phyloP scores from a whole-genome alignment of 1,140 invertebrate species.

The Drosophila tsacasi region DNA sequence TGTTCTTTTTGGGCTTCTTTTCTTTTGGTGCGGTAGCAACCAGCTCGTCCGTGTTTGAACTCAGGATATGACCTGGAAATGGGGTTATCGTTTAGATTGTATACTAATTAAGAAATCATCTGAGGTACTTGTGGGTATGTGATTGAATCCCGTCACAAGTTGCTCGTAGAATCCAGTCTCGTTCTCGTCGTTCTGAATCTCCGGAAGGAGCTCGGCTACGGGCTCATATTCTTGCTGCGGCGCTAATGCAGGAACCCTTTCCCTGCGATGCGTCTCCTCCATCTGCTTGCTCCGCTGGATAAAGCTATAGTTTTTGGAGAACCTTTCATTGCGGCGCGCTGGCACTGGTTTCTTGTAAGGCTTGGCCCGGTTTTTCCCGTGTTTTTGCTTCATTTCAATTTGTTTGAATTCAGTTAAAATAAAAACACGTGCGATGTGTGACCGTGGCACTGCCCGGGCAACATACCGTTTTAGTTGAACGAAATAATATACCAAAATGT shows the following conservation, averaged over 20 bases:
- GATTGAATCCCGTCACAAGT: constrained; percentile 52
- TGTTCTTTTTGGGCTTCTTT: neutral
- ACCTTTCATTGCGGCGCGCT: constrained; percentile 41
- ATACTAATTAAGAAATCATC: too few species aligned
- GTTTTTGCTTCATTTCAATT: constrained; percentile 44
- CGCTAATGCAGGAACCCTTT: constrained; percentile 21
- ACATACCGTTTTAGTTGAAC: neutral
- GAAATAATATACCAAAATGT: neutral
- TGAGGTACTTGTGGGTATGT: constrained; percentile 31
- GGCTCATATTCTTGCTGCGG: constrained; percentile 30
- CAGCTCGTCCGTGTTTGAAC: neutral
- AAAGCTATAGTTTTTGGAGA: constrained; percentile 62
- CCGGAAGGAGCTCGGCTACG: constrained; percentile 30
- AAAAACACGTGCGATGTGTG: constrained; percentile 22
- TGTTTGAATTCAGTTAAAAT: constrained; percentile 9
- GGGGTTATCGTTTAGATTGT: neutral
- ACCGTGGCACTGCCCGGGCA: neutral
- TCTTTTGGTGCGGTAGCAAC: neutral
- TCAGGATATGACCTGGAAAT: constrained; percentile 19
- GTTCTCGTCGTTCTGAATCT: constrained; percentile 28
- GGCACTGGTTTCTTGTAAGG: constrained; percentile 34
- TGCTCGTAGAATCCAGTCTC: constrained; percentile 58
- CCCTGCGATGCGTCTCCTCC: constrained; percentile 57
- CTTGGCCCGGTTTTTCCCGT: constrained; percentile 14
- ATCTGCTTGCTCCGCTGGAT: constrained; percentile 73